These are phyloP conservation scores for Corydoras maculifer DNA, from an alignment of 2,113 vertebrate genomes.

Conservation along the genomic window DNA sequence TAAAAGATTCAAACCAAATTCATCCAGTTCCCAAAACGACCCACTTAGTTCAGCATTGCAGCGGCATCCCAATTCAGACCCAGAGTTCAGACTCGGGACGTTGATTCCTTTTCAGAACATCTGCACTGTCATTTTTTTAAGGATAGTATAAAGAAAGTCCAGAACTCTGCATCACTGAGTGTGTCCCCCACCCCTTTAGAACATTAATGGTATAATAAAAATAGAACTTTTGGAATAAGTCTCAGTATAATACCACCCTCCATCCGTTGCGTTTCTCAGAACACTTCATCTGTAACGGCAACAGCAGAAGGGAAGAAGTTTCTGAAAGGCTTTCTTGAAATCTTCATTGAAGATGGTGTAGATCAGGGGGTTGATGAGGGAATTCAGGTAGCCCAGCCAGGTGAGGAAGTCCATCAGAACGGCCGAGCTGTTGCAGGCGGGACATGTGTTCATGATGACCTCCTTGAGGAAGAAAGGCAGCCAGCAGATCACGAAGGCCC, in stretches of 20 bases:
- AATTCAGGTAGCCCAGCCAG: conserved; percentile 65
- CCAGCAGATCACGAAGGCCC: conserved; percentile 69
- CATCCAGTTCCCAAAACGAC: too few relatives aligned
- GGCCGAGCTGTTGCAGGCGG: conserved; percentile 71
- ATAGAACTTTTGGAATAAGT: not conserved
- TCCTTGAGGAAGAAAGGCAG: conserved; percentile 73
- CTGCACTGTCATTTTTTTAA: too few relatives aligned
- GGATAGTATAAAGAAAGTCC: too few relatives aligned
- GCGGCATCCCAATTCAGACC: too few relatives aligned
- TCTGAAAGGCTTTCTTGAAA: conserved; percentile 84
- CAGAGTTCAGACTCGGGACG: too few relatives aligned
- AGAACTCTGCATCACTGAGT: not conserved
- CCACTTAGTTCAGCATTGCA: too few relatives aligned
- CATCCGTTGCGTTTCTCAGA: not conserved
- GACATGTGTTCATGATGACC: conserved; percentile 76
- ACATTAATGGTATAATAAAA: too few relatives aligned
- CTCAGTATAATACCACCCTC: not conserved
- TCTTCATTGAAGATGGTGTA: conserved; percentile 86
- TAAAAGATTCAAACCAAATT: too few relatives aligned
- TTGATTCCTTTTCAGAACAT: too few relatives aligned
- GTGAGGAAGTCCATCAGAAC: conserved; percentile 77
- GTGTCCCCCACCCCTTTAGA: too few relatives aligned
- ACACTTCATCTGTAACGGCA: conserved; percentile 48
- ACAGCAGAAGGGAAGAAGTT: conserved; percentile 66
- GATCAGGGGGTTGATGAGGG: conserved; percentile 42